A percentile compares a stretch with the other conserved stretches of the same genome.
phyloP scores from a whole-genome alignment of 2,113 vertebrate species.

The Platysternon megacephalum region DNA sequence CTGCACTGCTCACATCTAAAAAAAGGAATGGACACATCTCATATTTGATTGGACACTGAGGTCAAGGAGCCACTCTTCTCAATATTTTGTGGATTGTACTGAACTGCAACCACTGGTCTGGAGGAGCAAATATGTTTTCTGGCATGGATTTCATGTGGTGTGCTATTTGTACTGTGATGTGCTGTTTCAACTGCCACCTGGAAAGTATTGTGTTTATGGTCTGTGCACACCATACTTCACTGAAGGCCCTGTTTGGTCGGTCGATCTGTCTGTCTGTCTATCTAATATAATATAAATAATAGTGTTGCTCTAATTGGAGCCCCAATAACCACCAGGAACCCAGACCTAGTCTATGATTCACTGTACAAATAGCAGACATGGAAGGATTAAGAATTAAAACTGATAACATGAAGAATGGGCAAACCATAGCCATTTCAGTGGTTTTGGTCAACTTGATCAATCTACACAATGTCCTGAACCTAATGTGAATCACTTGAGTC shows the following conservation, averaged over 20 bases:
- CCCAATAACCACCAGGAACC: conserved; percentile 33
- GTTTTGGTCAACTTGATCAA: background rate
- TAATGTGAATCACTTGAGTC: background rate
- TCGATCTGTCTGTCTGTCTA: background rate
- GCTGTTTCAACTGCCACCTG: background rate
- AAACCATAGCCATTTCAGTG: background rate
- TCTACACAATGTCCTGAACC: background rate
- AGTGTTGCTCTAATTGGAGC: conserved; percentile 8
- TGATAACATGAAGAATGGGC: conserved; percentile 44
- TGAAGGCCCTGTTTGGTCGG: background rate
- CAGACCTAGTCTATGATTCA: conserved; percentile 52
- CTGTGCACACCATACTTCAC: background rate
- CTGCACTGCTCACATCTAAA: conserved; percentile 32
- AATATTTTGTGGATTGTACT: conserved; percentile 11
- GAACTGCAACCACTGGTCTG: background rate
- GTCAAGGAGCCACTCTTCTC: conserved; percentile 36
- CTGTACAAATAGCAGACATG: conserved; percentile 62
- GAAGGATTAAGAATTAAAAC: conserved; percentile 57
- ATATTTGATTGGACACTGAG: conserved; percentile 51
- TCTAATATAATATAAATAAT: background rate
- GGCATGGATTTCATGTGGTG: background rate
- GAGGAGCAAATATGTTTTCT: conserved; percentile 3
- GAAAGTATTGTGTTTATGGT: background rate
- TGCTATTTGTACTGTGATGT: background rate
- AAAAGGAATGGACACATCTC: conserved; percentile 32